Conservation (phyloP, 2,888 invertebrate genomes). For the Acronicta psi region DNA sequence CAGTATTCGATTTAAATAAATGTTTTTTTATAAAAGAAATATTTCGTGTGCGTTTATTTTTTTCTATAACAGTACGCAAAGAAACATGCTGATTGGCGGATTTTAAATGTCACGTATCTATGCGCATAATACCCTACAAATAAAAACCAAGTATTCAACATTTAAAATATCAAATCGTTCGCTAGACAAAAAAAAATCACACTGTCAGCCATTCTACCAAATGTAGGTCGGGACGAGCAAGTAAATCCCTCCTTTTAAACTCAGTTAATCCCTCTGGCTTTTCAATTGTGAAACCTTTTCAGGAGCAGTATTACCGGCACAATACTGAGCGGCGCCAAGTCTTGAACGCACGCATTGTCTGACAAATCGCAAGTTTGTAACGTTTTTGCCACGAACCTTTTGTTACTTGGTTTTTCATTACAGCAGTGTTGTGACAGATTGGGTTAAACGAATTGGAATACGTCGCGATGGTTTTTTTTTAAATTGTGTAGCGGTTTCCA, state of each 20-base stretch:
- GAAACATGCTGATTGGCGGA: no score
- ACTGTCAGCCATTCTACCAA: conserved; percentile 43
- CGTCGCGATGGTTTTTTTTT: conserved; percentile 20
- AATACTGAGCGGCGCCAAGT: conserved; percentile 52
- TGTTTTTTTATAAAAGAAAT: no score
- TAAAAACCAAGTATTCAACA: conserved; percentile 31
- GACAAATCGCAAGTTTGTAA: conserved; percentile 41
- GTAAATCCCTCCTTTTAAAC: conserved; percentile 64
- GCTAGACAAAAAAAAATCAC: conserved; percentile 30
- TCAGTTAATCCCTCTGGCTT: conserved; percentile 63
- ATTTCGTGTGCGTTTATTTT: no score
- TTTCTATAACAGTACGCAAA: no score
- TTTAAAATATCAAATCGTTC: conserved; percentile 39
- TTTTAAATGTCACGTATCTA: not conserved
- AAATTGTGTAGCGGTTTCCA: not conserved
- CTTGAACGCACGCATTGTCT: conserved; percentile 52
- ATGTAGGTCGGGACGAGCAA: conserved; percentile 59
- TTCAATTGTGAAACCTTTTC: conserved; percentile 62
- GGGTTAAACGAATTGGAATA: conserved; percentile 45
- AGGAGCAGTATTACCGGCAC: conserved; percentile 57
- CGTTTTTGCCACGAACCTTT: conserved; percentile 35
- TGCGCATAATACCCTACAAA: not conserved
- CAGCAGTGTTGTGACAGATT: conserved; percentile 37
- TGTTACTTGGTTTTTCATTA: conserved; percentile 47
- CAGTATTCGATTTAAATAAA: no score